Evolutionary conservation across 2,888 invertebrate genomes (phyloP).

Genomic region (Eucriotettix oculatus): DNA sequence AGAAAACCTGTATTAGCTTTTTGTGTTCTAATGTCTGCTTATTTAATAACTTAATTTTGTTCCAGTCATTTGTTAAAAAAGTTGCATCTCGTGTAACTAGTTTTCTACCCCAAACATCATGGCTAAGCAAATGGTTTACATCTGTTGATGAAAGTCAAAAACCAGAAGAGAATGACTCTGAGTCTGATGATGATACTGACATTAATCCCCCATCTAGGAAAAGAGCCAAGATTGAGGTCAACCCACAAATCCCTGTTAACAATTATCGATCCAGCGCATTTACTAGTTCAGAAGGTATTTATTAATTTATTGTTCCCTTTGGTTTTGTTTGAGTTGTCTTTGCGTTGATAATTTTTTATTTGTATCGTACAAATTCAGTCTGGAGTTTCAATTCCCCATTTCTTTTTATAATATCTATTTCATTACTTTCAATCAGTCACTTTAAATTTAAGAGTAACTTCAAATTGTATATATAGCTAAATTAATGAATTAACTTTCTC

Average conservation of each 20-base stretch:
- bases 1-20: no score
- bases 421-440: no score
- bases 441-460: no score
- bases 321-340: no score
- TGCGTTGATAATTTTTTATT: no score
- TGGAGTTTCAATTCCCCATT: no score
- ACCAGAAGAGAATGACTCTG: conserved; percentile 1
- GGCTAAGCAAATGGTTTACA: conserved; percentile 19
- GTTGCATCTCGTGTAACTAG: conserved; percentile 45
- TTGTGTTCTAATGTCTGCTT: no score
- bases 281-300: conserved; percentile 1
- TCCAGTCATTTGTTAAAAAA: conserved; percentile 54
- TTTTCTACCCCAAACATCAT: conserved; percentile 39
- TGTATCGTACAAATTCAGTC: no score
- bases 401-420: no score
- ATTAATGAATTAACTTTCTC: no score
- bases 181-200: conserved; percentile 4
- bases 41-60: conserved; percentile 13
- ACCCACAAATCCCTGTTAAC: conserved; percentile 5
- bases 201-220: conserved; percentile 2
- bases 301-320: not conserved
- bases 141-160: conserved; percentile 7
- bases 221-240: conserved; percentile 9
- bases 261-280: conserved; percentile 2
- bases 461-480: no score